Evolutionary conservation across 1,140 invertebrate genomes (phyloP).

Genomic region (Neuroterus valhalla): DNA sequence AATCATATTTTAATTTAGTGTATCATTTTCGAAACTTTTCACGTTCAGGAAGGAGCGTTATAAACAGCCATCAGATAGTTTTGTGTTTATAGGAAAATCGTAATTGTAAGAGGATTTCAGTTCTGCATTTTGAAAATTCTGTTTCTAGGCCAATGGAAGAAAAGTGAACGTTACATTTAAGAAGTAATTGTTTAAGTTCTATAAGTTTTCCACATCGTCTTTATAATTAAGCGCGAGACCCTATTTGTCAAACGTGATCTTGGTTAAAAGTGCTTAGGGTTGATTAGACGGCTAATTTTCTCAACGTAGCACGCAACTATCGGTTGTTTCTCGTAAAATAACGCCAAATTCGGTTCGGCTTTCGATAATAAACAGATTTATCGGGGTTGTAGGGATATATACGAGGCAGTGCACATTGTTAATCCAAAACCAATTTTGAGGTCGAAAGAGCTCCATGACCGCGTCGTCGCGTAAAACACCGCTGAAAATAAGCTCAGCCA

Average conservation of each 20-base stretch:
- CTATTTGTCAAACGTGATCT: neutral
- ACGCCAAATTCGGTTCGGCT: constrained; percentile 49
- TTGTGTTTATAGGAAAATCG: too few relatives aligned
- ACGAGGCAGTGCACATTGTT: constrained; percentile 41
- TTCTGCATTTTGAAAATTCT: too few relatives aligned
- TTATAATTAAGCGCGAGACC: too few relatives aligned
- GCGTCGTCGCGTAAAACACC: constrained; percentile 46
- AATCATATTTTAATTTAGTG: too few relatives aligned
- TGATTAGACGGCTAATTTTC: constrained; percentile 11
- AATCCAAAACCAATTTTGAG: constrained; percentile 60
- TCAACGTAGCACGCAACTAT: neutral
- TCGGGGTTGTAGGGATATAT: constrained; percentile 41
- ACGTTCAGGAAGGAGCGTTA: too few relatives aligned
- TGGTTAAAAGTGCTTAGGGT: neutral
- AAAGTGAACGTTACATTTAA: too few relatives aligned
- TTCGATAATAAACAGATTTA: constrained; percentile 48
- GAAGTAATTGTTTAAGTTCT: too few relatives aligned
- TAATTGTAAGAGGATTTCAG: too few relatives aligned
- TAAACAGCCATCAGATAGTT: too few relatives aligned
- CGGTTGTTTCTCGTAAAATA: constrained; percentile 45
- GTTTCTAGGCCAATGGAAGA: too few relatives aligned
- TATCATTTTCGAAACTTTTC: too few relatives aligned
- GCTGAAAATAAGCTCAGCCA: constrained; percentile 50
- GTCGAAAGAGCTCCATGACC: constrained; percentile 46
- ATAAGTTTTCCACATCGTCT: too few relatives aligned